Evolutionary conservation across 2,888 invertebrate species (phyloP).

Genomic region (Steromphala cineraria): DNA sequence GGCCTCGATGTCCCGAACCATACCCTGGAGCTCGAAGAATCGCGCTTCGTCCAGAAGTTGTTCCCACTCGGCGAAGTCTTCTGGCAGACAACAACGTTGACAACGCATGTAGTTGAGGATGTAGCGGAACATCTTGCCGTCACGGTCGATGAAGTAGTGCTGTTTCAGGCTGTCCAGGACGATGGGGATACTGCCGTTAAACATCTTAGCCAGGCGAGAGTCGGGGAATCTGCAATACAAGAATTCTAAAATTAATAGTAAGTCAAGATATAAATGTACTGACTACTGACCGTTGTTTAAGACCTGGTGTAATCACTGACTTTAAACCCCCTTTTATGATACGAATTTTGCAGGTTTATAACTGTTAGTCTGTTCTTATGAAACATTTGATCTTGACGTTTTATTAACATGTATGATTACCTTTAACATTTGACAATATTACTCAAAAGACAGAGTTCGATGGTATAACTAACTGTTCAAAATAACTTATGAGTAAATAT

Average conservation of each 20-base stretch:
- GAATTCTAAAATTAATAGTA: constrained; percentile 3
- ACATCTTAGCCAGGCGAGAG: constrained; percentile 92
- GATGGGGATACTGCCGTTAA: constrained; percentile 96
- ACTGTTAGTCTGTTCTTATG: no score
- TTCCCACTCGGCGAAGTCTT: constrained; percentile 90
- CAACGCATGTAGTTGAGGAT: constrained; percentile 97
- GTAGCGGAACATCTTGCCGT: constrained; percentile 97
- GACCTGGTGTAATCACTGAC: no score
- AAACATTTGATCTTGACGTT: not conserved
- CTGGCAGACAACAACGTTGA: constrained; percentile 89
- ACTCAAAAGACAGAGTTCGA: no score
- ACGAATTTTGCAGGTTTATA: no score
- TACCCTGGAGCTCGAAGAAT: constrained; percentile 87
- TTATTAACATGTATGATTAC: no score
- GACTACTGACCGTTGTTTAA: no score
- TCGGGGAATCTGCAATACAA: constrained; percentile 87
- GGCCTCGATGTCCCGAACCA: constrained; percentile 72
- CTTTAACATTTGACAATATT: no score
- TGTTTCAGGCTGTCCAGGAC: constrained; percentile 96
- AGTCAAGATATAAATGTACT: no score
- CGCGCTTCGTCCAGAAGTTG: constrained; percentile 91
- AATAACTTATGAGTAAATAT: no score
- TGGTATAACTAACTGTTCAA: no score
- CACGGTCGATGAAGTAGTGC: constrained; percentile 98
- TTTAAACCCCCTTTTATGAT: no score